phyloP scores from a whole-genome alignment of 2,797 vertebrate species.

The Ambastaia sidthimunki region DNA sequence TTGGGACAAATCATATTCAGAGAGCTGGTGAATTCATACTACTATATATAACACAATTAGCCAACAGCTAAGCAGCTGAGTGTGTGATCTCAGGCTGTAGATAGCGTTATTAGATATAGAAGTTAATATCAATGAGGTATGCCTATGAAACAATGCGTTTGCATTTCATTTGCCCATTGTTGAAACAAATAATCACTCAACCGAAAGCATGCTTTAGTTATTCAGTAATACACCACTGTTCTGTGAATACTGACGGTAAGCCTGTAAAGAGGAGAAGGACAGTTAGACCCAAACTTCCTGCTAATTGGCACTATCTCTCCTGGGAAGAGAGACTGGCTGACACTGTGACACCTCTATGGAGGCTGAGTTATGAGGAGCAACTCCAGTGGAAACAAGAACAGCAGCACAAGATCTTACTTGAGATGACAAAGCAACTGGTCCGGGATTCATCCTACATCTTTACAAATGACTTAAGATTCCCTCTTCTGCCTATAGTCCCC shows the following conservation, averaged over 20 bases:
- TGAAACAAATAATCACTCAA: slow-evolving; percentile 5
- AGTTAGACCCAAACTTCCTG: slow-evolving; percentile 45
- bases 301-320: slow-evolving; percentile 50
- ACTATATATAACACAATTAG: neutral
- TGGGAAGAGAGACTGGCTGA: slow-evolving; percentile 81
- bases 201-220: slow-evolving; percentile 43
- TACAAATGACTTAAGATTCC: slow-evolving; percentile 68
- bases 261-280: slow-evolving; percentile 50
- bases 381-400: slow-evolving; percentile 83
- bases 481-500: slow-evolving; percentile 73
- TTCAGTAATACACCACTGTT: slow-evolving; percentile 35
- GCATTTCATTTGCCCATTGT: slow-evolving; percentile 1
- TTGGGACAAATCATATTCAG: neutral
- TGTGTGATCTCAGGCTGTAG: neutral
- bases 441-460: slow-evolving; percentile 34
- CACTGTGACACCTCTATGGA: slow-evolving; percentile 84
- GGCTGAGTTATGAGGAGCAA: slow-evolving; percentile 83
- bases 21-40: neutral
- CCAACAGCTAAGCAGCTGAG: neutral
- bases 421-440: slow-evolving; percentile 65
- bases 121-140: neutral
- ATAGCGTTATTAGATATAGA: neutral
- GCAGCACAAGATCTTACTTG: slow-evolving; percentile 76
- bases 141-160: slow-evolving; percentile 15
- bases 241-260: neutral